Evolutionary conservation across 2,888 invertebrate species (phyloP).

Genomic region (Trisateles emortualis): DNA sequence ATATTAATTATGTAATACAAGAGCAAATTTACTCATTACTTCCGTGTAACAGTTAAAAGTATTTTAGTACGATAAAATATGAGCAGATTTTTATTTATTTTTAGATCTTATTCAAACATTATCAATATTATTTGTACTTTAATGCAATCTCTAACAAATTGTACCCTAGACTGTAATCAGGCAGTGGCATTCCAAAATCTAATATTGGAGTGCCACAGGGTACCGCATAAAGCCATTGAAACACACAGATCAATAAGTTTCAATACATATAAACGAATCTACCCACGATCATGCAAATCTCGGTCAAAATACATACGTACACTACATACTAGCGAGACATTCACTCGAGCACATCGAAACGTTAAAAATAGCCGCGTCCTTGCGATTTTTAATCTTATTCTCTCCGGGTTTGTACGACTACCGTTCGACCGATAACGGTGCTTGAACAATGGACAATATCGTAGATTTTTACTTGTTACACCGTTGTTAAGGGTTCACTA

Average conservation of each 20-base stretch:
- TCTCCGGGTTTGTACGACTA: slow-evolving; percentile 31
- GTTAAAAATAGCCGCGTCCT: slow-evolving; percentile 50
- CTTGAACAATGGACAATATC: slow-evolving; percentile 31
- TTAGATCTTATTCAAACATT: background rate
- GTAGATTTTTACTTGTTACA: slow-evolving; percentile 15
- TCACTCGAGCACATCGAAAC: slow-evolving; percentile 40
- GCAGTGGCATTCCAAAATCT: background rate
- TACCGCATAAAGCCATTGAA: background rate
- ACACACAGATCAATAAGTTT: background rate
- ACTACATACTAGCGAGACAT: slow-evolving; percentile 30
- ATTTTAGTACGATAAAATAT: background rate
- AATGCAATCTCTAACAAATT: no score
- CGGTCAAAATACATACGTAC: slow-evolving; percentile 13
- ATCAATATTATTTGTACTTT: background rate
- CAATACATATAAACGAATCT: background rate
- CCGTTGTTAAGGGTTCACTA: slow-evolving; percentile 1
- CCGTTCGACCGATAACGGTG: slow-evolving; percentile 32
- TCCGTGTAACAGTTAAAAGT: background rate
- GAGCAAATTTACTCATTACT: background rate
- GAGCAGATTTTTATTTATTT: background rate
- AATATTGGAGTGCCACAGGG: no score
- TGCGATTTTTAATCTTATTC: slow-evolving; percentile 44
- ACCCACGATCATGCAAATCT: slow-evolving; percentile 4
- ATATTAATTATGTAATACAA: background rate
- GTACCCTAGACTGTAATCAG: no score